Evolutionary conservation across 2,113 vertebrate genomes (phyloP), one percentile per base, ranked within the genome.

Genomic region (Takifugu bimaculatus): DNA sequence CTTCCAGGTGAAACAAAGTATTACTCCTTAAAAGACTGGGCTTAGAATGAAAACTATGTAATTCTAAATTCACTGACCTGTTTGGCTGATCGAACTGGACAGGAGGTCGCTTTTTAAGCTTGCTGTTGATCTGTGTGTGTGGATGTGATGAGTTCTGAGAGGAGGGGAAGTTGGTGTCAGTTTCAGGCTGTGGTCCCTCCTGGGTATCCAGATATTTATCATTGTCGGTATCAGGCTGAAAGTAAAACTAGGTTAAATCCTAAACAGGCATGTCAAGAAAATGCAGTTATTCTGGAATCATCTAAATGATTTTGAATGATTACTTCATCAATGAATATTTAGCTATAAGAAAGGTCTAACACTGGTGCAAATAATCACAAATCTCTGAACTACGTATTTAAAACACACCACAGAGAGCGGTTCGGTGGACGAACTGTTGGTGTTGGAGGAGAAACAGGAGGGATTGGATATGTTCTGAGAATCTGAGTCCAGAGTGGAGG

Each of bases 11-110:
- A 39, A 39, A 39, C 0, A 39, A 39, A 39, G 11, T 11, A 39
- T 39, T 39, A 39, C 7, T 32, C 5, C 5, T 6, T 6, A 6
- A 32, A 6, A 32, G 0, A n/a, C 3, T 25, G 27, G 12, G 1
- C 25, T 4, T 50, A 39, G 1, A 9, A 32, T 54, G 15, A 28
- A 2, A 9, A 29, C 32, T 32, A 5, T 54, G 13, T 35, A 32
- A 14, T 10, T 14, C 26, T 35, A 3, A 27, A 50, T 27, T 29
- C 6, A 63, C 93, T 90, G 66, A 98, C 97, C 97, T 93, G 84
- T 99, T 98, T 1, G 97, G 95, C 70, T 94, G 94, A 88, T 96
- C 93, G 59, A 98, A 98, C 72, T 93, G 88, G 53, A 93, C 89
- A 44, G 88, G 78, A 60, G 75, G 84, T 86, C 92, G 93, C 82